Evolutionary conservation across 2,113 vertebrate species (phyloP).

Genomic region (Sminthopsis crassicaudata): DNA sequence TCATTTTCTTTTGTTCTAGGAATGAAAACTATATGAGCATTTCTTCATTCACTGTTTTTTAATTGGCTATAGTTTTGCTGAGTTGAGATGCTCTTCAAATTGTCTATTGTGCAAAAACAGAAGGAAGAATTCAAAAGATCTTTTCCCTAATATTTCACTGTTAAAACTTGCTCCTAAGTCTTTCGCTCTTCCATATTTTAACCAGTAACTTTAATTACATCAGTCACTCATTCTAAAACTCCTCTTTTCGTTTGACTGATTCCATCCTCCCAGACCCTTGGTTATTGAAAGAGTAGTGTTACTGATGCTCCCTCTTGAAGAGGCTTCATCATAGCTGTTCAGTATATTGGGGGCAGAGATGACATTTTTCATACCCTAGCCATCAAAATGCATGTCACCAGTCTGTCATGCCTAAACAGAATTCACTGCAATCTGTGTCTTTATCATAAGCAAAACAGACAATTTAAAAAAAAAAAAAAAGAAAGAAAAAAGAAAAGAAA

Average conservation of each 20-base stretch:
- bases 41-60: conserved; percentile 24
- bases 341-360: conserved; percentile 1
- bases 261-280: conserved; percentile 31
- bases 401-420: conserved; percentile 77
- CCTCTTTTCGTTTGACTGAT: conserved; percentile 16
- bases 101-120: conserved; percentile 5
- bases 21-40: conserved; percentile 40
- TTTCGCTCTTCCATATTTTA: not conserved
- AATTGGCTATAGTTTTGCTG: conserved; percentile 24
- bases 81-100: conserved; percentile 37
- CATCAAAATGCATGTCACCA: conserved; percentile 71
- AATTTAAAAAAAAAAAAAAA: conserved; percentile 62
- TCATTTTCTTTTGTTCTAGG: conserved; percentile 58
- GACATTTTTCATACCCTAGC: conserved; percentile 66
- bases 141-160: conserved; percentile 15
- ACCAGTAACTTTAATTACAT: conserved; percentile 37
- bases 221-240: conserved; percentile 31
- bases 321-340: conserved; percentile 36
- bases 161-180: conserved; percentile 17
- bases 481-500: conserved; percentile 45
- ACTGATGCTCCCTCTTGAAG: conserved; percentile 61
- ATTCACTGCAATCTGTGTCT: conserved; percentile 76
- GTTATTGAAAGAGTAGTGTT: conserved; percentile 46
- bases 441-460: conserved; percentile 78
- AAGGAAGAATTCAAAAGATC: conserved; percentile 26